These are phyloP conservation scores for Pelosia muscerda DNA, from an alignment of 2,888 invertebrate genomes.

Conservation along the genomic window DNA sequence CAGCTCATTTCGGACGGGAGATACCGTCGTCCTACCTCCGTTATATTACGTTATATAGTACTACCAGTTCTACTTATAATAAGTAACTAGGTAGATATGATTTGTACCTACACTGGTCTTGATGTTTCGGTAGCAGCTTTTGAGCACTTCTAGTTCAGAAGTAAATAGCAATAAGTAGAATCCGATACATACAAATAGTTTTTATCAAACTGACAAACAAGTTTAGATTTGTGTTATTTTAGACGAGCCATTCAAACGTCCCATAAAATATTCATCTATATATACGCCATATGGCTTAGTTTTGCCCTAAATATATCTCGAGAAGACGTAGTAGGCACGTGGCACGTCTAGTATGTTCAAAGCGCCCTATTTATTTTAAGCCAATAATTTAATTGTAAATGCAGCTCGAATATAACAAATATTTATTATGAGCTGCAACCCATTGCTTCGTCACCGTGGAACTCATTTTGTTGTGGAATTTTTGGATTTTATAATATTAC, in stretches of 20 bases:
- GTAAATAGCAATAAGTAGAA: too few species aligned
- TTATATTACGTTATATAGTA: too few species aligned
- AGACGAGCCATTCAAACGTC: background rate
- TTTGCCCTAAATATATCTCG: constrained; percentile 2
- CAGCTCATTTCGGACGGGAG: too few species aligned
- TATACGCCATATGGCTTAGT: background rate
- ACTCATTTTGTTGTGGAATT: too few species aligned
- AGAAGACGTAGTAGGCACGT: background rate
- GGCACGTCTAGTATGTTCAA: background rate
- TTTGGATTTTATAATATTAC: too few species aligned
- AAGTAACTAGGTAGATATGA: too few species aligned
- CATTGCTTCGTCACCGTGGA: background rate
- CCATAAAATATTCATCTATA: background rate
- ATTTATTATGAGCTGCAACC: background rate
- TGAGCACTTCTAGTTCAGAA: too few species aligned
- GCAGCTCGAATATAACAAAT: background rate
- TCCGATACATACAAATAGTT: too few species aligned
- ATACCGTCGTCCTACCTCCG: too few species aligned
- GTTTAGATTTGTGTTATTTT: background rate
- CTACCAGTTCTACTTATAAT: too few species aligned
- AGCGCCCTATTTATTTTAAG: background rate
- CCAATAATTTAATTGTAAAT: background rate
- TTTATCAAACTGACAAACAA: background rate
- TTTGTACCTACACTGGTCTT: too few species aligned
- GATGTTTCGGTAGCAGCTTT: too few species aligned